These are phyloP conservation scores for Platynereis dumerilii DNA, from an alignment of 2,888 invertebrate species.

Conservation along the genomic window DNA sequence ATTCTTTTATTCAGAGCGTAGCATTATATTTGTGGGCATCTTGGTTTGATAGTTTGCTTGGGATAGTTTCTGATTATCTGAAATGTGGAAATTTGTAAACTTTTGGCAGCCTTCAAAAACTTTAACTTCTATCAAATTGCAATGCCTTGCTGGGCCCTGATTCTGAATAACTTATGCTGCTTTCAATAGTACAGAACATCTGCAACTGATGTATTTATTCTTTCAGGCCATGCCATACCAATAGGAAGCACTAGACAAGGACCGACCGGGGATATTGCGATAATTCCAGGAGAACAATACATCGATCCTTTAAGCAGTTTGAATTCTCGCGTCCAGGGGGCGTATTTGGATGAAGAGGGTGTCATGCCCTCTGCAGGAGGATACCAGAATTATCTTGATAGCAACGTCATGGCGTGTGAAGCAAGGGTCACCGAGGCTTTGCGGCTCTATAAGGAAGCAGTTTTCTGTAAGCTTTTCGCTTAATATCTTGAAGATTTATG, in stretches of 20 bases:
- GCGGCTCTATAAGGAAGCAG: constrained; percentile 46
- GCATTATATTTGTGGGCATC: too few species aligned
- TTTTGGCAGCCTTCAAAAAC: too few species aligned
- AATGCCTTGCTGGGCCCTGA: too few species aligned
- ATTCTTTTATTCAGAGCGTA: too few species aligned
- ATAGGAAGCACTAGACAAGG: constrained; percentile 51
- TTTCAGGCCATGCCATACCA: constrained; percentile 51
- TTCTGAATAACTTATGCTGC: too few species aligned
- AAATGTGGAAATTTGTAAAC: too few species aligned
- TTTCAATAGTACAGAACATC: too few species aligned
- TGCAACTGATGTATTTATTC: too few species aligned
- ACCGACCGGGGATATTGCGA: constrained; percentile 40
- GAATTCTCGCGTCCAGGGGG: constrained; percentile 47
- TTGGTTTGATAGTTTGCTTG: too few species aligned
- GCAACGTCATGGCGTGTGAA: constrained; percentile 53
- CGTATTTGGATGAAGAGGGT: constrained; percentile 41
- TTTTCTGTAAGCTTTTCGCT: constrained; percentile 43
- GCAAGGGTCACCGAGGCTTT: constrained; percentile 48
- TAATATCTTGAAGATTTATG: too few species aligned
- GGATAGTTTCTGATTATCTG: too few species aligned
- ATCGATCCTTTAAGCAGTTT: constrained; percentile 51
- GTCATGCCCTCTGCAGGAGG: constrained; percentile 55
- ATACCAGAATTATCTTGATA: constrained; percentile 53
- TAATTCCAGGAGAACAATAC: constrained; percentile 51
- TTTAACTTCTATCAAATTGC: too few species aligned